Conservation (phyloP, 2,888 invertebrate genomes). For the Ichneumon xanthorius region DNA sequence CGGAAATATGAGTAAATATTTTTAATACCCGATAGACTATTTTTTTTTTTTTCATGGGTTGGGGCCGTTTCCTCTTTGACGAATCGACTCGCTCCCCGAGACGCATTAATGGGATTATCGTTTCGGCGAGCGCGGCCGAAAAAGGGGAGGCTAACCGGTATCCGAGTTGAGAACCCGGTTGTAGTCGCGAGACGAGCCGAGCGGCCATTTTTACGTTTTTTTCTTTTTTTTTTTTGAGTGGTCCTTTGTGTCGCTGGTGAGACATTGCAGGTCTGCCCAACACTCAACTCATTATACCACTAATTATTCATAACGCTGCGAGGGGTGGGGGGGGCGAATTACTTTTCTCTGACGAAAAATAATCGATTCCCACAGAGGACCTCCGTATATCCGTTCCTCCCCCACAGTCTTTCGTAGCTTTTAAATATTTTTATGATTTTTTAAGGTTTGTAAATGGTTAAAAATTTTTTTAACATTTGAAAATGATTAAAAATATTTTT, state of each 20-base stretch:
- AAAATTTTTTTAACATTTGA: too few relatives aligned
- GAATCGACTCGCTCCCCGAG: constrained; percentile 69
- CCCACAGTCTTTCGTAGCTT: constrained; percentile 15
- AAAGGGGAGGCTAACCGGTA: constrained; percentile 53
- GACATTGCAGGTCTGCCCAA: constrained; percentile 83
- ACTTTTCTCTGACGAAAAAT: constrained; percentile 78
- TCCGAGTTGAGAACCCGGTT: constrained; percentile 79
- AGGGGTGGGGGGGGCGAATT: constrained; percentile 14
- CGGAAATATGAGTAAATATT: too few relatives aligned
- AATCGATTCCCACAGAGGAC: constrained; percentile 76
- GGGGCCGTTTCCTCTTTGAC: constrained; percentile 26
- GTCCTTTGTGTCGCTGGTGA: constrained; percentile 81
- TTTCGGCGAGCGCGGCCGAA: constrained; percentile 36
- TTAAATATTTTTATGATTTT: background rate
- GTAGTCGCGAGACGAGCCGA: constrained; percentile 70
- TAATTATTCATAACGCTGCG: constrained; percentile 83
- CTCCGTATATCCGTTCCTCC: background rate
- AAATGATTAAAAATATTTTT: too few relatives aligned
- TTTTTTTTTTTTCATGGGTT: background rate
- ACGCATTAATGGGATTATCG: constrained; percentile 67
- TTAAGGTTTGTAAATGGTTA: too few relatives aligned
- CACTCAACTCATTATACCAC: constrained; percentile 85
- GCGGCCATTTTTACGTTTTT: constrained; percentile 79
- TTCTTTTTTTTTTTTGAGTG: constrained; percentile 62
- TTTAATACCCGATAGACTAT: too few relatives aligned